Conservation (phyloP, 2,113 vertebrate genomes). For the Muscicapa adusta region DNA sequence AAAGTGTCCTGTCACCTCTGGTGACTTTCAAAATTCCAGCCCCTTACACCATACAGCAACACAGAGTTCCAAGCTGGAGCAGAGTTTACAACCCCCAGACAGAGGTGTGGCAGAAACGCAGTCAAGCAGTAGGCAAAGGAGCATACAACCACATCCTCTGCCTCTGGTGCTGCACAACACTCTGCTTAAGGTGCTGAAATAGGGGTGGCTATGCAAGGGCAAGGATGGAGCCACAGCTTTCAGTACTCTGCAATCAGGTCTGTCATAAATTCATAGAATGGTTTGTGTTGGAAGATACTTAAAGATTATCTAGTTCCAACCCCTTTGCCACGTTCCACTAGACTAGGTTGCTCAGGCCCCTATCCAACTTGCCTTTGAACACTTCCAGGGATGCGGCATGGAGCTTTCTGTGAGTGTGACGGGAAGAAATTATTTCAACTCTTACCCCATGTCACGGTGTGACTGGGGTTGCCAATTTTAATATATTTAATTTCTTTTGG, state of each 20-base stretch:
- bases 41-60: background rate
- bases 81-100: background rate
- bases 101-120: background rate
- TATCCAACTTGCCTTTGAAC: background rate
- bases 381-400: background rate
- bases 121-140: background rate
- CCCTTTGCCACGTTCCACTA: background rate
- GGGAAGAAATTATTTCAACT: background rate
- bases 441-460: too few species aligned
- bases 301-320: background rate
- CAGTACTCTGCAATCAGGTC: background rate
- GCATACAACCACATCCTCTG: background rate
- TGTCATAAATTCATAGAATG: background rate
- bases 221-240: background rate
- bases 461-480: too few species aligned
- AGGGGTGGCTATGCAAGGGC: fast-evolving
- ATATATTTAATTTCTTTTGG: too few species aligned
- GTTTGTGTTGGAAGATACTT: background rate
- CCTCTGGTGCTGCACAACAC: background rate
- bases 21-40: background rate
- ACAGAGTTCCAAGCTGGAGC: background rate
- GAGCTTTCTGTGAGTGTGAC: background rate
- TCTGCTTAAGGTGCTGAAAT: background rate
- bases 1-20: background rate
- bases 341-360: background rate